phyloP scores from a whole-genome alignment of 2,797 vertebrate genomes.

The Aeoliscus strigatus region DNA sequence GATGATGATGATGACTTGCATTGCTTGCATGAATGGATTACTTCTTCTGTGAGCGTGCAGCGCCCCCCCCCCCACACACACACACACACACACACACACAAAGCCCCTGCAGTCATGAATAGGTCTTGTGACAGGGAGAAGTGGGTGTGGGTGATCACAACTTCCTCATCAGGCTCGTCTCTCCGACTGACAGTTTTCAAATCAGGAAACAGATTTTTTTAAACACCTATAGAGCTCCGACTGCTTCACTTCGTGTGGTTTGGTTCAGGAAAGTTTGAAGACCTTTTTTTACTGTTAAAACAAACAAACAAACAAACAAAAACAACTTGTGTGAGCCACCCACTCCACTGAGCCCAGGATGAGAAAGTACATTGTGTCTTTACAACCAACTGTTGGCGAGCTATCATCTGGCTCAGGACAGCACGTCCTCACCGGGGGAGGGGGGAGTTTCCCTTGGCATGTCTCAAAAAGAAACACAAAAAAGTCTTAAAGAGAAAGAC shows the following conservation, averaged over 20 bases:
- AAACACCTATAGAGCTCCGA: too few species aligned
- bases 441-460: conserved; percentile 52
- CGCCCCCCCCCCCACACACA: too few species aligned
- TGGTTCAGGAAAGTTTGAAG: too few species aligned
- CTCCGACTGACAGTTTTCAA: conserved; percentile 21
- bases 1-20: conserved; percentile 8
- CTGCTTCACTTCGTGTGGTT: too few species aligned
- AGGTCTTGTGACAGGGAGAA: conserved; percentile 43
- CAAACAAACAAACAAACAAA: too few species aligned
- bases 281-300: too few species aligned
- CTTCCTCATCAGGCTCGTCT: conserved; percentile 44
- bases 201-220: conserved; percentile 42
- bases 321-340: conserved; percentile 38
- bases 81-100: too few species aligned
- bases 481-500: conserved; percentile 14
- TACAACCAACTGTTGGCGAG: conserved; percentile 62
- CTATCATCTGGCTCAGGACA: conserved; percentile 56
- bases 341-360: conserved; percentile 45
- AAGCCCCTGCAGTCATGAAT: conserved; percentile 26
- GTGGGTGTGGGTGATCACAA: conserved; percentile 34
- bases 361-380: conserved; percentile 57
- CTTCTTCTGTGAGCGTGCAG: too few species aligned
- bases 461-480: too few species aligned
- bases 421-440: conserved; percentile 41
- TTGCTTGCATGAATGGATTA: conserved; percentile 15